These are phyloP conservation scores for Crenichthys baileyi DNA, from an alignment of 2,797 vertebrate species.

Conservation along the genomic window DNA sequence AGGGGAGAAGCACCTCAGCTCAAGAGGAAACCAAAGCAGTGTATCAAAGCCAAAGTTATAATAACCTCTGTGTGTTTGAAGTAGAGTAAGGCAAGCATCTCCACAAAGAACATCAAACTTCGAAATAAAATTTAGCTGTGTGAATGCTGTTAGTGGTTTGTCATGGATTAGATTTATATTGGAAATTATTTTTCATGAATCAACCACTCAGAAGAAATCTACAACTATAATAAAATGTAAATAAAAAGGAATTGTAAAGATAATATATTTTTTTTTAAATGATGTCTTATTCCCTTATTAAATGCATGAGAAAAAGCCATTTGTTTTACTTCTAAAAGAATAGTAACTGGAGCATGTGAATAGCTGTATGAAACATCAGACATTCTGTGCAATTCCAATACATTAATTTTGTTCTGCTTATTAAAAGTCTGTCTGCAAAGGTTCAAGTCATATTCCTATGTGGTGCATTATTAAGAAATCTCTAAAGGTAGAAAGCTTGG, in stretches of 20 bases:
- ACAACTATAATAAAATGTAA: too few species aligned
- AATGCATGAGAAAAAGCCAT: neutral
- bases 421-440: neutral
- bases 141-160: conserved; percentile 7
- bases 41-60: conserved; percentile 55
- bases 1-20: conserved; percentile 13
- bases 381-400: neutral
- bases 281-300: neutral
- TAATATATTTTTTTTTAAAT: neutral
- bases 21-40: conserved; percentile 35
- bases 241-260: neutral
- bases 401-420: neutral
- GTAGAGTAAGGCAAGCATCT: conserved; percentile 20
- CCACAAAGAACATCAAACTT: conserved; percentile 23
- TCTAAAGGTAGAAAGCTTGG: neutral
- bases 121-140: conserved; percentile 16
- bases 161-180: too few species aligned
- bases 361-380: neutral
- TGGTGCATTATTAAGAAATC: neutral
- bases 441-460: neutral
- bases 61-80: conserved; percentile 54
- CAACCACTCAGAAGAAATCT: neutral
- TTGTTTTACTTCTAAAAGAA: neutral
- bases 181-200: neutral
- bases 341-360: neutral